Base-by-base conservation (phyloP, 2,113 vertebrate species). In the Smithornis capensis region DNA sequence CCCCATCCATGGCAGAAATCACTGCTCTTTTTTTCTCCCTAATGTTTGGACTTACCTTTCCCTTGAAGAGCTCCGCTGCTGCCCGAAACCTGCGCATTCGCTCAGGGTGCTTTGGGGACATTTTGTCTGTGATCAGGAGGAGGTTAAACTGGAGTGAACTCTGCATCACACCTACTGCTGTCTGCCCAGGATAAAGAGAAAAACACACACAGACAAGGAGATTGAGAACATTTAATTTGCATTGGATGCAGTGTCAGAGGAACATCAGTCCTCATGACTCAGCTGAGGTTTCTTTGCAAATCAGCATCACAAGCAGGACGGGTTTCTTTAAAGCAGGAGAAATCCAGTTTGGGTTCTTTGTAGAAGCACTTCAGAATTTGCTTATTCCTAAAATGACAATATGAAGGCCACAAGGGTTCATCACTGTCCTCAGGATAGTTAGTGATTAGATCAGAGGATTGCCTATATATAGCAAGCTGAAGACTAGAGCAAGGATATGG, bases 111-210 rank as follows among this genome's bases (percentile, higher is more conserved):
- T 98, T 96, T 35, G 97, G 87, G 47, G 97, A 98, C 49, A 96
- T 97, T 73, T 98, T 99, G 96, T 98, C 98, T 87, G 97, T 98
- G 37, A 99, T 97, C 73, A 99, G 98, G 78, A 99, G 97, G 21
- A 99, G 98, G 89, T 99, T 98, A 42, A 98, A 84, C 84, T 98
- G 96, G 83, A 99, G 94, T 1, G 96, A 89, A 10, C 98, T 98
- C 67, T 98, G 98, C 95, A 99, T 99, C 85, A 99, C 96, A 65
- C 99, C 99, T 87, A 99, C 67, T 16, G 97, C 97, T 37, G 98
- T 98, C 99, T 99, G 97, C 63, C 27, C 24, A 95, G 83, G 73
- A 77, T 27, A 92, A 12, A 71, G 44, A 65, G n/a, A 91, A 55
- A 93, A 64, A 93, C 11, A 59, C 19, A 80, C n/a, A 92, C 7